A percentile compares a stretch with the other conserved stretches of the same genome.
Conservation (phyloP, 2,113 vertebrate species). For the Urocitellus parryii region DNA sequence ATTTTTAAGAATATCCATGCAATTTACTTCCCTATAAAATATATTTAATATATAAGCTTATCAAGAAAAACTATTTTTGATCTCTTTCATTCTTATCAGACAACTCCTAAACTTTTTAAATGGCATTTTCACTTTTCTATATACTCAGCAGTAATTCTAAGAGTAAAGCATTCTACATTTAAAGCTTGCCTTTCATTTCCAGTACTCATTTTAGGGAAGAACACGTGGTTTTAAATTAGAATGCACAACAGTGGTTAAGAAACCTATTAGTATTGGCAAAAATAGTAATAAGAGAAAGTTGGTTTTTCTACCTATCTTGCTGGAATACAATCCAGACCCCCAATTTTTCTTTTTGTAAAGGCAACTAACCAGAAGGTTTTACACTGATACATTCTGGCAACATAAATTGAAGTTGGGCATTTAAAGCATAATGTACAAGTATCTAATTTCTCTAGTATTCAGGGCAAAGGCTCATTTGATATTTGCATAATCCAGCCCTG, state of each 20-base stretch:
- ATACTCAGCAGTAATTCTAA: constrained; percentile 77
- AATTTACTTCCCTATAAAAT: constrained; percentile 78
- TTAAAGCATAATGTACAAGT: constrained; percentile 73
- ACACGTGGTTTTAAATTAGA: constrained; percentile 66
- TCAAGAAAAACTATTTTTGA: constrained; percentile 79
- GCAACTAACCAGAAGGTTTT: constrained; percentile 71
- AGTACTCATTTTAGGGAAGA: constrained; percentile 64
- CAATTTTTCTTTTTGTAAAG: constrained; percentile 61
- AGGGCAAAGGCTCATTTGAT: constrained; percentile 66
- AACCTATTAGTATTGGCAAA: constrained; percentile 76
- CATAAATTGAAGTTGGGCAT: constrained; percentile 74
- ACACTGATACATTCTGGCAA: constrained; percentile 69
- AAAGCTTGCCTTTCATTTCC: constrained; percentile 70
- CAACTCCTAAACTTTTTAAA: constrained; percentile 75
- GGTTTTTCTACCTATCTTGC: constrained; percentile 71
- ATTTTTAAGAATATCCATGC: constrained; percentile 70
- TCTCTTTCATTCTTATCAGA: constrained; percentile 80
- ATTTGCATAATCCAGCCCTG: constrained; percentile 70
- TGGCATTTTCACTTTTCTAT: constrained; percentile 56
- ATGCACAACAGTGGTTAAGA: constrained; percentile 57
- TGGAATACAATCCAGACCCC: constrained; percentile 71
- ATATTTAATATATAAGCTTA: constrained; percentile 77
- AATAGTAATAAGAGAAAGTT: constrained; percentile 69
- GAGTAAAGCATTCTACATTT: constrained; percentile 41
- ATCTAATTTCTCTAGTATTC: constrained; percentile 57